Evolutionary conservation across 1,140 invertebrate genomes (phyloP).

Genomic region (Cheumatopsyche charites): DNA sequence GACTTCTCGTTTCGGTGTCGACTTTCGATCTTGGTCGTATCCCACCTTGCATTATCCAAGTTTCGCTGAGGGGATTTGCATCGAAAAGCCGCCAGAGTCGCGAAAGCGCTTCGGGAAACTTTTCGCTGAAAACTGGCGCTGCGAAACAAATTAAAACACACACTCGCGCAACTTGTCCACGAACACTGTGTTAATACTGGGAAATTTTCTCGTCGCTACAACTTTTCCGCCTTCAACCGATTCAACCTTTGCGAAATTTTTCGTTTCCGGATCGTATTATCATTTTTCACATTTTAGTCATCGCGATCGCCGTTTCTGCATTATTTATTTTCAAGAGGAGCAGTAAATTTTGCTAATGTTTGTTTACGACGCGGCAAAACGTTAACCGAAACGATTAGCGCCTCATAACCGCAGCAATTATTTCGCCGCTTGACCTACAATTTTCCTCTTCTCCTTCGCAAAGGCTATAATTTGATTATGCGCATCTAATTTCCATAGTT

Average conservation of each 20-base stretch:
- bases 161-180: not conserved
- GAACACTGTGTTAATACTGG: not conserved
- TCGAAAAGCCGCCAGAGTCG: constrained; percentile 38
- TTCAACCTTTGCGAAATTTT: not conserved
- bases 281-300: too few species aligned
- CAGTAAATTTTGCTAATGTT: constrained; percentile 14
- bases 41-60: constrained; percentile 13
- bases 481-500: too few species aligned
- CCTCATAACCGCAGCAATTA: constrained; percentile 13
- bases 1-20: too few species aligned
- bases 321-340: constrained; percentile 17
- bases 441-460: not conserved
- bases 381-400: constrained; percentile 15
- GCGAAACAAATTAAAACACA: constrained; percentile 46
- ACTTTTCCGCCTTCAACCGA: not conserved
- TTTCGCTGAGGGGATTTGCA: constrained; percentile 40
- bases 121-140: constrained; percentile 4
- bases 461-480: constrained; percentile 9
- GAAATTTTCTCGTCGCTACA: not conserved
- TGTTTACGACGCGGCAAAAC: constrained; percentile 8
- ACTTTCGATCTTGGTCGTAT: too few species aligned
- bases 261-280: not conserved
- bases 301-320: not conserved
- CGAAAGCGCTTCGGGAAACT: constrained; percentile 40
- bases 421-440: constrained; percentile 11